phyloP scores from a whole-genome alignment of 2,797 vertebrate genomes.

The Denticeps clupeoides region DNA sequence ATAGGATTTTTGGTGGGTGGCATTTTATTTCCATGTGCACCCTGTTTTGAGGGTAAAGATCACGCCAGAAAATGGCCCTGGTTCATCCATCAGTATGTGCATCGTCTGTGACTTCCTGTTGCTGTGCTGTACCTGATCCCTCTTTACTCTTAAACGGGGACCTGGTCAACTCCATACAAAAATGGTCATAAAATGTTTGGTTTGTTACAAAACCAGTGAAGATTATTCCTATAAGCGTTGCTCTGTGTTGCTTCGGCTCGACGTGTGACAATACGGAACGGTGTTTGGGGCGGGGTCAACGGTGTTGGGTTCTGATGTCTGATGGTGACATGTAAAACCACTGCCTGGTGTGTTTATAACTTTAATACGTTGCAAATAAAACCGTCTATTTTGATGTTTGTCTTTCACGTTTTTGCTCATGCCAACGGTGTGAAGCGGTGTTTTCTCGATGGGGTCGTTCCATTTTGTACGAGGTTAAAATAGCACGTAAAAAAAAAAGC shows the following conservation, averaged over 20 bases:
- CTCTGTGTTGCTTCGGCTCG: constrained; percentile 15
- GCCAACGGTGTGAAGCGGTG: too few relatives aligned
- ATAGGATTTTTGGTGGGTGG: too few relatives aligned
- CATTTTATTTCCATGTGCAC: too few relatives aligned
- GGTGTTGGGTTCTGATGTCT: constrained; percentile 39
- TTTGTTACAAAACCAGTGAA: constrained; percentile 49
- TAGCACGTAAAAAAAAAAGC: too few relatives aligned
- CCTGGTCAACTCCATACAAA: constrained; percentile 14
- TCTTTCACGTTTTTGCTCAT: too few relatives aligned
- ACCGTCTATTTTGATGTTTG: constrained; percentile 64
- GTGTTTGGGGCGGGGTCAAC: too few relatives aligned
- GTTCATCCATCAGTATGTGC: constrained; percentile 22
- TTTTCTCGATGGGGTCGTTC: too few relatives aligned
- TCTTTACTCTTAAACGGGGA: constrained; percentile 12
- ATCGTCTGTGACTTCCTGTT: constrained; percentile 23
- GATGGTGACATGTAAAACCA: constrained; percentile 58
- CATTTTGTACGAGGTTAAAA: too few relatives aligned
- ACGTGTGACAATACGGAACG: too few relatives aligned
- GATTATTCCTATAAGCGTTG: constrained; percentile 21
- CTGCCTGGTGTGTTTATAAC: constrained; percentile 69
- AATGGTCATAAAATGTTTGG: constrained; percentile 35
- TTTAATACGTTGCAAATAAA: constrained; percentile 71
- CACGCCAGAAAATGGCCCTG: constrained; percentile 22
- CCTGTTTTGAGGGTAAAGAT: constrained; percentile 12
- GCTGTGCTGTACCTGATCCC: constrained; percentile 19